Conservation (phyloP, 2,113 vertebrate genomes). For the Clinocottus analis region DNA sequence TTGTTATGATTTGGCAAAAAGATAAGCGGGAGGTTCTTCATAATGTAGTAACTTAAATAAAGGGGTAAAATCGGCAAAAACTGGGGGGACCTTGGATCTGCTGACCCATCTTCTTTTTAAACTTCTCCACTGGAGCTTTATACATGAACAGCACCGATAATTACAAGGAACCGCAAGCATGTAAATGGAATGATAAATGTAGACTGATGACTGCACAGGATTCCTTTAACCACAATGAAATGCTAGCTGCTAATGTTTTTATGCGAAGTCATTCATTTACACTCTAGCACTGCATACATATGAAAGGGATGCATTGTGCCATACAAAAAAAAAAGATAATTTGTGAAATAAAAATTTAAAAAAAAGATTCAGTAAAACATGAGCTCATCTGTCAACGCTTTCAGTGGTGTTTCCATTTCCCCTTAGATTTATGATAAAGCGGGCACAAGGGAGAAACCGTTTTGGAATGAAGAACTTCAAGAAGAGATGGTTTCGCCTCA, state of each 20-base stretch:
- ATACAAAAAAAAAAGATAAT: constrained; percentile 1
- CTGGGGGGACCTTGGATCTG: constrained; percentile 25
- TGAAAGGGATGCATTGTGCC: neutral
- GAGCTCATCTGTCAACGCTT: constrained; percentile 3
- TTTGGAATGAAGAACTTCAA: constrained; percentile 99
- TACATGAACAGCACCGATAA: constrained; percentile 30
- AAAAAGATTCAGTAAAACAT: neutral
- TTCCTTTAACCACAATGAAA: neutral
- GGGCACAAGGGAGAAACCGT: constrained; percentile 96
- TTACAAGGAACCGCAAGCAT: constrained; percentile 26
- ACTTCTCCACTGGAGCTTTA: constrained; percentile 20
- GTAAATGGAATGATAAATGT: constrained; percentile 28
- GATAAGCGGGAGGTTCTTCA: constrained; percentile 9
- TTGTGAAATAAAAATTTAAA: neutral
- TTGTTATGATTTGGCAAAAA: constrained; percentile 6
- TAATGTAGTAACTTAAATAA: neutral
- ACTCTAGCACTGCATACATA: neutral
- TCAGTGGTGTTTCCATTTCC: constrained; percentile 6
- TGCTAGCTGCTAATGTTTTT: neutral
- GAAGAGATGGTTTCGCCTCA: constrained; percentile 98
- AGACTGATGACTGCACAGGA: constrained; percentile 6
- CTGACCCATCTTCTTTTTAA: constrained; percentile 19
- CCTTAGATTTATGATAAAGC: constrained; percentile 96
- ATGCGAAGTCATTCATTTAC: neutral
- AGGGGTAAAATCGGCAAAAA: constrained; percentile 43